Evolutionary conservation across 2,888 invertebrate species (phyloP), one percentile per base, ranked within the genome.

Genomic region (Augiades crinisus): DNA sequence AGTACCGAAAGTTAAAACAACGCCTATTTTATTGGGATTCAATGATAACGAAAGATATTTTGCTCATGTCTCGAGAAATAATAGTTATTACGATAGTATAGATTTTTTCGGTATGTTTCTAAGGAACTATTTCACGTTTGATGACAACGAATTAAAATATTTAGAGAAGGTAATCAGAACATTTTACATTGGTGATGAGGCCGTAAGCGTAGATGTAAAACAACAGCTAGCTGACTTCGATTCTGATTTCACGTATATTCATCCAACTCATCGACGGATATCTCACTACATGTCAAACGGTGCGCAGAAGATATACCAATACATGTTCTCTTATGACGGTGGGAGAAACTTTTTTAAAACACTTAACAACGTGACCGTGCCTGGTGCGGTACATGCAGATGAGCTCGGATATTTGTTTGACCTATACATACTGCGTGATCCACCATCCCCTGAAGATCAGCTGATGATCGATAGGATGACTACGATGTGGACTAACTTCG

Each of bases 21-120:
- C 74, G 16, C 63, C 75, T 22, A 56, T 79, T 38, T 51, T 81
- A 14, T 57, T 73, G 5, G 81, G 81, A 6, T 77, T 70, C 34
- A 75, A 61, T 41, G 62, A 68, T 40, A 57, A 72, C 37, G 81
- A 82, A 66, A 22, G 44, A 17, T 52, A 66, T n/a, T 2, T 8
- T 0, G 3, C 0, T 2, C 62, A 72, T 43, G 50, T 52, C 2
- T 40, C 58, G 19, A 36, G 46, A 54, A 47, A 59, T 16, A 17
- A 53, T n/a, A 62, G 61, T 22, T 56, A 63, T 33, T 72, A 64
- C 21, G 30, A 65, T 38, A 59, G 57, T 21, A 50, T 67, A 5
- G 41, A 68, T 16, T 41, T 69, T 10, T 60, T 77, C 33, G 19
- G 47, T 2, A 7, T 47, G 2, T 44, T 21, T 3, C 27, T 69